A percentile compares a stretch with the other conserved stretches of the same genome.
Evolutionary conservation across 2,797 vertebrate genomes (phyloP).

Genomic region (Pteronotus mesoamericanus): DNA sequence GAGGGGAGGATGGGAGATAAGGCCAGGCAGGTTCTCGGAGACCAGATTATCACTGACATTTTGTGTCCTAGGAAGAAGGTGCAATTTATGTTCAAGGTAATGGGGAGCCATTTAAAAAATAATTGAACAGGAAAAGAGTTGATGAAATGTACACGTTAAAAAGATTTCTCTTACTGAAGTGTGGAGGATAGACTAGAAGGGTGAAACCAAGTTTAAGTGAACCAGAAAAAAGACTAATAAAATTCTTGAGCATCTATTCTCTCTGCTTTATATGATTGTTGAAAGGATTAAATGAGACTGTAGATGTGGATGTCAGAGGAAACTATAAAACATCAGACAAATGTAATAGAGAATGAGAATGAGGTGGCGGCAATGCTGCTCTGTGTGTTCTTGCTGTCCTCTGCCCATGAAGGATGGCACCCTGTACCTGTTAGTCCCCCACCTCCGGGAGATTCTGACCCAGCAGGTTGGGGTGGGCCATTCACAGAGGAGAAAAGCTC

Average conservation of each 20-base stretch:
- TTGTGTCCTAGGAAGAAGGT: background rate
- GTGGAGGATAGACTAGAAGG: background rate
- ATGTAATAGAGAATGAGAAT: background rate
- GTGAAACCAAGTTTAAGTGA: background rate
- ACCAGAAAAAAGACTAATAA: conserved; percentile 6
- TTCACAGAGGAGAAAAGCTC: background rate
- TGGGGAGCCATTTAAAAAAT: conserved; percentile 1
- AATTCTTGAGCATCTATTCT: background rate
- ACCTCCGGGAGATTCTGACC: background rate
- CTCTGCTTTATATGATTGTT: background rate
- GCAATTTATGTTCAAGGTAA: conserved; percentile 25
- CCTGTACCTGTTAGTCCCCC: background rate
- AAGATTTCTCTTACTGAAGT: conserved; percentile 7
- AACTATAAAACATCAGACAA: background rate
- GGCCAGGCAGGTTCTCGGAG: background rate
- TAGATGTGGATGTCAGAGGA: background rate
- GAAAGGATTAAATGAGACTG: background rate
- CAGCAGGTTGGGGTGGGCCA: background rate
- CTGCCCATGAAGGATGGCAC: background rate
- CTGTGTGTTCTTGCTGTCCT: background rate
- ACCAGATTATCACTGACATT: background rate
- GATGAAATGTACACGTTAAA: conserved; percentile 10
- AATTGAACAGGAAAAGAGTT: conserved; percentile 13
- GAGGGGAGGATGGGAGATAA: background rate
- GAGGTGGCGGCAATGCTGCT: background rate